Conservation (phyloP, 2,797 vertebrate species). For the Perodicticus potto region DNA sequence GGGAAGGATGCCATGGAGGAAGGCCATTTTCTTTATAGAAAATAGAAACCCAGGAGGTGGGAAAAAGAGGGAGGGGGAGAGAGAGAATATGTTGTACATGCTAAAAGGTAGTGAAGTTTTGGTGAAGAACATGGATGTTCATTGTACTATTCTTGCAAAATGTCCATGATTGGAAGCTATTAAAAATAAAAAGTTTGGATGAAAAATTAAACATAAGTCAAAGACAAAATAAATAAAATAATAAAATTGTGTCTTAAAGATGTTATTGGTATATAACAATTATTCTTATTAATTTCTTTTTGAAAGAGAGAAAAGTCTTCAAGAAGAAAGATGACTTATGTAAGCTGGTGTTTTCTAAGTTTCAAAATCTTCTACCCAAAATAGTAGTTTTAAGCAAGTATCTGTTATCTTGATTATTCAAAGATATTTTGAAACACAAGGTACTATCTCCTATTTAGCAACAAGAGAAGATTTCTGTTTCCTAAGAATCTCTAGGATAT, state of each 20-base stretch:
- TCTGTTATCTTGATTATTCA: conserved; percentile 38
- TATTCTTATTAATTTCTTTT: conserved; percentile 3
- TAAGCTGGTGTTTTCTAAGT: neutral
- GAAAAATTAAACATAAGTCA: neutral
- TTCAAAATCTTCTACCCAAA: neutral
- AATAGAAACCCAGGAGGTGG: no score
- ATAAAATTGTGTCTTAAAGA: neutral
- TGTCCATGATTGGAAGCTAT: neutral
- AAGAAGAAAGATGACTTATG: neutral
- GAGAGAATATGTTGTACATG: neutral
- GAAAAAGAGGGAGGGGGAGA: neutral
- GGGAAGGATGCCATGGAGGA: neutral
- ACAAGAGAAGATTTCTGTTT: conserved; percentile 15
- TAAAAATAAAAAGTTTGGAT: neutral
- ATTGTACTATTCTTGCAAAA: neutral
- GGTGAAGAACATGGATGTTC: neutral
- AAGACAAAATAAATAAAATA: neutral
- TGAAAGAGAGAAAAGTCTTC: neutral
- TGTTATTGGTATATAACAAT: neutral
- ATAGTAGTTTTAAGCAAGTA: neutral
- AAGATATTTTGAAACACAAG: conserved; percentile 45
- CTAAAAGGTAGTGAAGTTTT: neutral
- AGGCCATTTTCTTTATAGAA: no score
- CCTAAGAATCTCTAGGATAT: neutral
- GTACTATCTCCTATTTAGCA: conserved; percentile 8